phyloP scores from a whole-genome alignment of 2,888 invertebrate genomes.

The Graphium colonna region DNA sequence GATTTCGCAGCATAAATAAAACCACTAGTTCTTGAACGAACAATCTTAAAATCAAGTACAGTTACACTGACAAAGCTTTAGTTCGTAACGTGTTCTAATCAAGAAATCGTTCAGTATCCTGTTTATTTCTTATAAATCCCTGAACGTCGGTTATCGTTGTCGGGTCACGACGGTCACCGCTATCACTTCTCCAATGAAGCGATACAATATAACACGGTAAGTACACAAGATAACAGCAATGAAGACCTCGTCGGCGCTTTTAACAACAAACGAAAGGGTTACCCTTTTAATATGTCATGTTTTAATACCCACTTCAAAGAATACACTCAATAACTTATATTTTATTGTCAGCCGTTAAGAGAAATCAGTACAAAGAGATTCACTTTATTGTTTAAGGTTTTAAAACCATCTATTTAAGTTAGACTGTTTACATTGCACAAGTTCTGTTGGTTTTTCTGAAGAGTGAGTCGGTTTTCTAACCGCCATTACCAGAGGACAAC shows the following conservation, averaged over 20 bases:
- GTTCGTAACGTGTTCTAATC: no score
- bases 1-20: no score
- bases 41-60: no score
- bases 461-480: no score
- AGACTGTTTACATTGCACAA: neutral
- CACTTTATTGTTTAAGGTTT: no score
- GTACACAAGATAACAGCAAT: constrained; percentile 13
- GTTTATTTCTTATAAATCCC: constrained; percentile 14
- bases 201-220: constrained; percentile 9
- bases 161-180: constrained; percentile 10
- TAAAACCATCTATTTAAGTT: no score
- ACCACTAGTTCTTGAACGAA: no score
- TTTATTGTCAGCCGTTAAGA: neutral
- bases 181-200: constrained; percentile 16
- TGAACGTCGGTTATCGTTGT: constrained; percentile 13
- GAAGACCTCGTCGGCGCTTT: constrained; percentile 19
- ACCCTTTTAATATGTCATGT: neutral
- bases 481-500: no score
- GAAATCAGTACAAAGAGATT: no score
- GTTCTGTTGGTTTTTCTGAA: no score
- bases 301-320: constrained; percentile 3
- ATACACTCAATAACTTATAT: neutral
- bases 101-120: neutral
- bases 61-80: no score
- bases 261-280: neutral